Evolutionary conservation across 2,113 vertebrate genomes (phyloP).

Genomic region (Bubo bubo): DNA sequence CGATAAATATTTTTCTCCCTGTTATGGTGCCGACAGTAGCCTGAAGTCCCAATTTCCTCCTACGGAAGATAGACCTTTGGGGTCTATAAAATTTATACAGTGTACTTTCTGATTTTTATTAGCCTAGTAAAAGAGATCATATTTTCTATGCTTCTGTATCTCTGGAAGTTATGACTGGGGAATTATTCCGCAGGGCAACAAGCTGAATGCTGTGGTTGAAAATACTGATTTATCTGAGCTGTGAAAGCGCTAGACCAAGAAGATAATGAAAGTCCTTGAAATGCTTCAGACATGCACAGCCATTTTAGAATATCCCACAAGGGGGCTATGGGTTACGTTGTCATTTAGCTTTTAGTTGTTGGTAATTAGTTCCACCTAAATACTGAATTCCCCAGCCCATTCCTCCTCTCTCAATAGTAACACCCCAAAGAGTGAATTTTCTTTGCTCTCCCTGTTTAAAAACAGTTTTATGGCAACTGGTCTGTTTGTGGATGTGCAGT

Average conservation of each 20-base stretch:
- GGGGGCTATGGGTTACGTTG: constrained; percentile 33
- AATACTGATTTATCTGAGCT: constrained; percentile 31
- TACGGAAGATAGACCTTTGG: constrained; percentile 21
- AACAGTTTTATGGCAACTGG: background rate
- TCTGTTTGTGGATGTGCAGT: background rate
- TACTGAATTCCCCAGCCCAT: constrained; percentile 19
- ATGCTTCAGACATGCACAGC: background rate
- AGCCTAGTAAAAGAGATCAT: constrained; percentile 62
- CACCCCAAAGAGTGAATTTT: background rate
- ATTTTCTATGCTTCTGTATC: constrained; percentile 56
- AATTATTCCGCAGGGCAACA: background rate
- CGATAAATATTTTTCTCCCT: constrained; percentile 9
- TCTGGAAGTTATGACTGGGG: background rate
- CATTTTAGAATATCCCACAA: constrained; percentile 61
- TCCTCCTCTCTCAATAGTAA: background rate
- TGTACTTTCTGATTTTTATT: constrained; percentile 63
- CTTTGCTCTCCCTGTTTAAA: background rate
- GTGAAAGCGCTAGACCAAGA: background rate
- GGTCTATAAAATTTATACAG: constrained; percentile 62
- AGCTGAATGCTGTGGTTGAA: background rate
- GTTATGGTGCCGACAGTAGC: background rate
- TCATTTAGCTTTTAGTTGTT: constrained; percentile 32
- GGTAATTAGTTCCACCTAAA: constrained; percentile 52
- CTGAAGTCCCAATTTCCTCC: constrained; percentile 37
- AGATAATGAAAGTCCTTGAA: constrained; percentile 47